phyloP scores from a whole-genome alignment of 2,113 vertebrate species.

The Sakesphorus luctuosus region DNA sequence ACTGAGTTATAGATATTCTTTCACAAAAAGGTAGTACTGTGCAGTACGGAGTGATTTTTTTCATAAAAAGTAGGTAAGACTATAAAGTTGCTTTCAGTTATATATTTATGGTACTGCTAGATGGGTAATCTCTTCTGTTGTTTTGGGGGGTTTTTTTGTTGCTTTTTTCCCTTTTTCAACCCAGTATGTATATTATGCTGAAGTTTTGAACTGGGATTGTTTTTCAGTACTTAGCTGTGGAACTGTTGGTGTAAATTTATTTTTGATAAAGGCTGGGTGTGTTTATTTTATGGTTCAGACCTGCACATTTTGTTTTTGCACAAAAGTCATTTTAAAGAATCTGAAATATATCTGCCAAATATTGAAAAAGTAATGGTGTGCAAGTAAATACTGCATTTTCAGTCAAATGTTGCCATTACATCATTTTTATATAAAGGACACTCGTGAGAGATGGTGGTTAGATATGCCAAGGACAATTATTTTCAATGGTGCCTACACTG shows the following conservation, averaged over 20 bases:
- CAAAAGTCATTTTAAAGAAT: constrained; percentile 72
- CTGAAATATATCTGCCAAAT: constrained; percentile 78
- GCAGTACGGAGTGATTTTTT: constrained; percentile 58
- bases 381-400: constrained; percentile 61
- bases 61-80: constrained; percentile 69
- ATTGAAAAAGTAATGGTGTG: constrained; percentile 69
- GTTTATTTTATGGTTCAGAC: constrained; percentile 77
- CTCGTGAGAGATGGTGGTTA: constrained; percentile 68
- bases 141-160: neutral
- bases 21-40: constrained; percentile 68
- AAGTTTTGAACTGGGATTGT: constrained; percentile 74
- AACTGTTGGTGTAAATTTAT: constrained; percentile 78
- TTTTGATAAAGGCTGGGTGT: constrained; percentile 75
- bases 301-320: constrained; percentile 77
- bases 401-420: constrained; percentile 73
- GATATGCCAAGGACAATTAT: constrained; percentile 78
- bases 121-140: constrained; percentile 47
- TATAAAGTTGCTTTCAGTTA: constrained; percentile 79
- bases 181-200: constrained; percentile 79
- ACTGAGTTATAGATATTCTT: constrained; percentile 77
- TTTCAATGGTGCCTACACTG: constrained; percentile 80
- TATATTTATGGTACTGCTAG: constrained; percentile 84
- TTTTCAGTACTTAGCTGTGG: constrained; percentile 76
- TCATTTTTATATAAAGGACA: constrained; percentile 69
- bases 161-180: constrained; percentile 51